Conservation (phyloP, 2,113 vertebrate genomes). For the Petroica traversi region DNA sequence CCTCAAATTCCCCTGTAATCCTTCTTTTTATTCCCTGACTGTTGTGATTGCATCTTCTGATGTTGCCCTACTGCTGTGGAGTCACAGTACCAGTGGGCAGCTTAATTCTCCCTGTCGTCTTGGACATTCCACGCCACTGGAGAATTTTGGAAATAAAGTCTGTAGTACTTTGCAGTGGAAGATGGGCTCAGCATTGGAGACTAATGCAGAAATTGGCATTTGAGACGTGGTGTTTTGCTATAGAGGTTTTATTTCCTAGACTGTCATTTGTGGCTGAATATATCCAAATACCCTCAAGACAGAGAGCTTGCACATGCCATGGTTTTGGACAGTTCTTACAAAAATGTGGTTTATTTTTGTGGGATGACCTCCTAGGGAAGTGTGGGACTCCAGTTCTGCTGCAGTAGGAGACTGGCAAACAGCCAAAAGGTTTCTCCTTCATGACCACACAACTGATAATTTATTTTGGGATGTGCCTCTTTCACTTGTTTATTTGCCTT, state of each 20-base stretch:
- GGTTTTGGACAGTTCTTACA: not conserved
- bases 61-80: not conserved
- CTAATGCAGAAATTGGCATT: not conserved
- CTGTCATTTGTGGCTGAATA: not conserved
- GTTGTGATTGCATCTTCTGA: not conserved
- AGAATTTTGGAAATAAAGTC: not conserved
- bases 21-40: not conserved
- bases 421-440: not conserved
- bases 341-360: not conserved
- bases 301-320: rapidly evolving
- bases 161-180: rapidly evolving
- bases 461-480: not conserved
- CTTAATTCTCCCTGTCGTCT: not conserved
- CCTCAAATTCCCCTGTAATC: not conserved
- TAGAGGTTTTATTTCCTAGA: not conserved
- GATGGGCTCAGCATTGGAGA: not conserved
- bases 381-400: not conserved
- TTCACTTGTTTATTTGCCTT: not conserved
- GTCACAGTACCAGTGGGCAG: not conserved
- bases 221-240: not conserved
- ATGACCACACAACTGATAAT: not conserved
- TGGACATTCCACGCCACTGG: not conserved
- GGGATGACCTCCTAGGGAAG: not conserved
- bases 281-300: not conserved
- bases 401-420: not conserved